Evolutionary conservation across 35 echinoderm and acorn worm genomes (phyloP), one percentile per base, ranked within the genome.

Genomic region (Acanthaster planci): DNA sequence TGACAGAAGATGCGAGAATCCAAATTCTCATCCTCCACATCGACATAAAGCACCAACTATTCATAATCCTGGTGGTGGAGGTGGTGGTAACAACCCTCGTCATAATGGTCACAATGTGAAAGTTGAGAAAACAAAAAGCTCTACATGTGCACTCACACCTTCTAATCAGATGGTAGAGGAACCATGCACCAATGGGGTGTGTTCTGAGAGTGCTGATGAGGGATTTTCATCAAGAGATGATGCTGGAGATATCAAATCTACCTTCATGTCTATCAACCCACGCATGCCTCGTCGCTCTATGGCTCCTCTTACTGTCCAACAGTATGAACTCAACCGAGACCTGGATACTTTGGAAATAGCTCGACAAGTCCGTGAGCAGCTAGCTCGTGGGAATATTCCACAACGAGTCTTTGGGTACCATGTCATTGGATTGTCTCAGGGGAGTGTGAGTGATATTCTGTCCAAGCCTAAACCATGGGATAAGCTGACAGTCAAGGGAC

Each of bases 351-450:
- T 90, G 37, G 87, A 94, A 16, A 85, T 98, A 23, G 90, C 88
- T 51, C 78, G 82, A 42, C 83, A 93, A 18, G 85, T 90, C 21
- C 93, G 93, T 53, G 95, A 98, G 37, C 67, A 80, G 27, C 67
- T 98, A 18, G 89, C 86, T 8, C 68, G 68, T 38, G 84, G 86
- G 31, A 88, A 88, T 60, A 98, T 98, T 56, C 92, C 95, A 32
- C 95, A 98, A 54, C 75, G 87, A 27, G 84, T 93, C 14, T 98
- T 98, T 58, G 95, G 95, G 26, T 85, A 82, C 52, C 88, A 88
- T 80, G 92, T 98, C 15, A 86, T 98, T 37, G 92, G 95, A 5
- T 88, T 98, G 80, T 98, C 95, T 8, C 95, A 98, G 44, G 95
- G 95, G 18, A 94, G 95, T 82, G 95, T 98, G 22, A 98, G 95